These are phyloP conservation scores for Magallana nippona DNA, from an alignment of 2,888 invertebrate species.

Conservation along the genomic window DNA sequence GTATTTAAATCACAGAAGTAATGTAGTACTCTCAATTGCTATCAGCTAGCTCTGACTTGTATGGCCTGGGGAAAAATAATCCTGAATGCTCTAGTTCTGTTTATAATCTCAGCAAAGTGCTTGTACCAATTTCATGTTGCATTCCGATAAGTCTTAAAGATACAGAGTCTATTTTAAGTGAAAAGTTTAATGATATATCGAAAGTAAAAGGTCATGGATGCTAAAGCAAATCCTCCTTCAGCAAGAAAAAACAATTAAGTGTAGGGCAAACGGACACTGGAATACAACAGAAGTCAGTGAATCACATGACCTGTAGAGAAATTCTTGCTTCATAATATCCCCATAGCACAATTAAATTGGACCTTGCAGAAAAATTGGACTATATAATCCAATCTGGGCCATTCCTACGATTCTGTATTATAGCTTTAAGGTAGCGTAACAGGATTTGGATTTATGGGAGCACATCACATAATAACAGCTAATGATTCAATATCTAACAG, in stretches of 20 bases:
- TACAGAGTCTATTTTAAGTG: neutral
- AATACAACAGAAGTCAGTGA: neutral
- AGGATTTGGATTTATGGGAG: conserved; percentile 3
- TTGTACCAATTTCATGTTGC: neutral
- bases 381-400: neutral
- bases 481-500: neutral
- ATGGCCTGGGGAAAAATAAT: neutral
- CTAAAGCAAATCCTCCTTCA: neutral
- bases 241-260: conserved; percentile 14
- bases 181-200: conserved; percentile 4
- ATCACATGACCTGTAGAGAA: neutral
- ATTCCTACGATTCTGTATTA: neutral
- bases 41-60: neutral
- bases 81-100: neutral
- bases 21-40: no score
- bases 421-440: neutral
- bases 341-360: conserved; percentile 6
- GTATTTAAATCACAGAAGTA: no score
- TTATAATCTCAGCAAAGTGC: neutral
- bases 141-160: neutral
- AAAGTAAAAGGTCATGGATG: neutral
- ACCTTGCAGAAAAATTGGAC: neutral
- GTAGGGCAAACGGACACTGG: neutral
- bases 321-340: neutral
- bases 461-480: neutral